These are phyloP conservation scores for Rhaphigaster nebulosa DNA, from an alignment of 2,888 invertebrate genomes.

Conservation along the genomic window DNA sequence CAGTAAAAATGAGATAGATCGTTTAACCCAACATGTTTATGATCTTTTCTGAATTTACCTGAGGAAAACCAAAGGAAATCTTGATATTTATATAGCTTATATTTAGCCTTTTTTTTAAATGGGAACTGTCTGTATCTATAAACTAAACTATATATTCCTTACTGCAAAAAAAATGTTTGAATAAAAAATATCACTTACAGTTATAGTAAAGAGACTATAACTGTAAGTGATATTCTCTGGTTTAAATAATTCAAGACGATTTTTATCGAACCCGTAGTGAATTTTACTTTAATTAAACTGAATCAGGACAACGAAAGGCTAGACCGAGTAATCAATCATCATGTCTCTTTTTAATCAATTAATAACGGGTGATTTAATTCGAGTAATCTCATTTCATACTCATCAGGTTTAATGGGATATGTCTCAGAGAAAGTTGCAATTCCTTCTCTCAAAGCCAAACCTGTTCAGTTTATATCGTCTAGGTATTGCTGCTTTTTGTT, in stretches of 20 bases:
- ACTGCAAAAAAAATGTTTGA: too few relatives aligned
- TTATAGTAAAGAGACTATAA: too few relatives aligned
- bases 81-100: too few relatives aligned
- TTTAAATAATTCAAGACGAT: neutral
- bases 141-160: too few relatives aligned
- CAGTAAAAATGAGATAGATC: too few relatives aligned
- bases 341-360: neutral
- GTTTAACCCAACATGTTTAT: too few relatives aligned
- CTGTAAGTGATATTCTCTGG: too few relatives aligned
- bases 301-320: neutral
- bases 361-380: neutral
- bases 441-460: neutral
- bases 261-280: neutral
- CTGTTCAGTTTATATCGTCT: neutral
- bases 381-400: neutral
- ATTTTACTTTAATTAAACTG: neutral
- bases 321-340: neutral
- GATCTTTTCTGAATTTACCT: too few relatives aligned
- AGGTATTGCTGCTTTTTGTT: neutral
- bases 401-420: neutral
- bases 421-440: slow-evolving; percentile 1
- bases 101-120: too few relatives aligned
- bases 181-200: too few relatives aligned
- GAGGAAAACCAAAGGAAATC: too few relatives aligned
- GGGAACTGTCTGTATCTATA: too few relatives aligned